Percentiles rank a stretch among this genome's conserved stretches.
Conservation (phyloP, 2,797 vertebrate species). For the Myotis planiceps region DNA sequence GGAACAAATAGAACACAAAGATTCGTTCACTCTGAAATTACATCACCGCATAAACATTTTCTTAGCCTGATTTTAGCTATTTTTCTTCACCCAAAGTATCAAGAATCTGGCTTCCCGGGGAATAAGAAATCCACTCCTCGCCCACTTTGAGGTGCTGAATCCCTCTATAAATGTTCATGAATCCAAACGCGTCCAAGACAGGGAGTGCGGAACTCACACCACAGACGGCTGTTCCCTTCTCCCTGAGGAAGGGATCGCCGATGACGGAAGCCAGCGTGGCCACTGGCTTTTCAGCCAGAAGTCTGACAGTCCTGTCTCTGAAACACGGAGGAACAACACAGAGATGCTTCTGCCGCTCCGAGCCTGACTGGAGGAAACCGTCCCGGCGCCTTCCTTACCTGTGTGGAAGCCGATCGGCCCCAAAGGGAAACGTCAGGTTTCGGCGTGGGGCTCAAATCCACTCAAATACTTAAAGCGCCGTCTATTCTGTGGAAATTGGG, state of each 20-base stretch:
- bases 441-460: neutral
- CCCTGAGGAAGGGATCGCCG: fast-evolving
- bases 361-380: neutral
- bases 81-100: neutral
- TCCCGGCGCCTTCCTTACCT: neutral
- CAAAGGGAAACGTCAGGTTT: neutral
- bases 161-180: neutral
- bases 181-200: fast-evolving
- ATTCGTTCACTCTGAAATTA: neutral
- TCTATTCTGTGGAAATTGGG: neutral
- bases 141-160: fast-evolving
- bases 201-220: fast-evolving
- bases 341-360: neutral
- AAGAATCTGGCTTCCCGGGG: neutral
- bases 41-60: neutral
- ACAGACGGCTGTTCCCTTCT: fast-evolving
- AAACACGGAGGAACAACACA: neutral
- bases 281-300: neutral
- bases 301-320: too few relatives aligned
- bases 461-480: neutral
- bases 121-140: neutral
- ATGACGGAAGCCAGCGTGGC: fast-evolving
- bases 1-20: neutral
- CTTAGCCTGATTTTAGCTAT: neutral
- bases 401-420: neutral